Conservation (phyloP, 2,113 vertebrate genomes). For the Vidua macroura region DNA sequence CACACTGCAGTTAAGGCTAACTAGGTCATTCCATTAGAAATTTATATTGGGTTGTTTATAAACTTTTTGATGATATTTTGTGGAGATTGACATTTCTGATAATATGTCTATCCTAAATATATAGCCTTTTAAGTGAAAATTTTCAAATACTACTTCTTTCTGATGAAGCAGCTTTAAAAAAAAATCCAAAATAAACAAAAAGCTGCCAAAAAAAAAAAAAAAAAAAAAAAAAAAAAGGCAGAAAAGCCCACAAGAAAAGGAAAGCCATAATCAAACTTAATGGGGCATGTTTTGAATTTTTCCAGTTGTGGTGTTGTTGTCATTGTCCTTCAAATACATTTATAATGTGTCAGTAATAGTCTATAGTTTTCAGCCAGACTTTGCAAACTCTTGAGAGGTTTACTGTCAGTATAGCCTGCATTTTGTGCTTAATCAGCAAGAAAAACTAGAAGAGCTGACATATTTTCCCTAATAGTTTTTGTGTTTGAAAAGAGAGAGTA, state of each 20-base stretch:
- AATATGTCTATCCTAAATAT: background rate
- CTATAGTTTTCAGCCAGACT: background rate
- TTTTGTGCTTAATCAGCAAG: background rate
- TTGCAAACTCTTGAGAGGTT: background rate
- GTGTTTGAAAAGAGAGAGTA: background rate
- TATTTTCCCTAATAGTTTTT: background rate
- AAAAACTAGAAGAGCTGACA: background rate
- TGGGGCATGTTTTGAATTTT: background rate
- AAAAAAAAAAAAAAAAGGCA: background rate
- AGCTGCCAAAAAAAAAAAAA: too few relatives aligned
- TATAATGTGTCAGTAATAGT: background rate
- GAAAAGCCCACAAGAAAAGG: background rate
- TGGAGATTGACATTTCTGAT: background rate
- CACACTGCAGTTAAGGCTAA: background rate
- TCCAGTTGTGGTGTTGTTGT: background rate
- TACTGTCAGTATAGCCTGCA: background rate
- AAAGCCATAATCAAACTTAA: background rate
- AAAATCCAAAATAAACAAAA: background rate
- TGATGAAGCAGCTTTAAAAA: background rate
- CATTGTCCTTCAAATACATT: background rate
- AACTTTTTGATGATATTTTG: background rate
- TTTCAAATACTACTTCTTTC: background rate
- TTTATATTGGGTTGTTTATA: background rate
- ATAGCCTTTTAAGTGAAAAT: background rate
- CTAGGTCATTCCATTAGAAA: background rate